Conservation (phyloP, 2,888 invertebrate genomes). For the Drosophila conformis region DNA sequence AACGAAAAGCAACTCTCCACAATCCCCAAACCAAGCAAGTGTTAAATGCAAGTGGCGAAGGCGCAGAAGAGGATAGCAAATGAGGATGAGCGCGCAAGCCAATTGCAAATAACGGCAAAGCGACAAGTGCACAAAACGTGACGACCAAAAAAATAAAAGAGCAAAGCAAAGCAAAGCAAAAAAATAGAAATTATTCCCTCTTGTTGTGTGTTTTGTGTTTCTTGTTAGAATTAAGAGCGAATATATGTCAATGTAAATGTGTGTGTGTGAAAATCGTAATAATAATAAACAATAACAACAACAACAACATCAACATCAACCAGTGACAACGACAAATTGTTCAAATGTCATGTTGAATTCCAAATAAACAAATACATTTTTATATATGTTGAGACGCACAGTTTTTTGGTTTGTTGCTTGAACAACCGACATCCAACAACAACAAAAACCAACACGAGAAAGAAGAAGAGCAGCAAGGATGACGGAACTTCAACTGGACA, state of each 20-base stretch:
- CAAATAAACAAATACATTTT: constrained; percentile 22
- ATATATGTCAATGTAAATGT: constrained; percentile 23
- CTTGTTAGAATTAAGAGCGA: constrained; percentile 47
- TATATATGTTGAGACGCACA: constrained; percentile 44
- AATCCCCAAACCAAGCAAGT: constrained; percentile 32
- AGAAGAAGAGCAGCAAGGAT: constrained; percentile 34
- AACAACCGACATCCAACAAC: constrained; percentile 35
- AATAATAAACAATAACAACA: constrained; percentile 18
- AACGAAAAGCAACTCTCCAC: constrained; percentile 30
- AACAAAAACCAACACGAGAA: constrained; percentile 11
- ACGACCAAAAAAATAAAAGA: constrained; percentile 44
- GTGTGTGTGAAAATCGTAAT: constrained; percentile 14
- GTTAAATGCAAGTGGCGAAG: constrained; percentile 57
- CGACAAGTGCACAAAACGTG: constrained; percentile 64
- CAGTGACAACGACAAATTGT: constrained; percentile 28
- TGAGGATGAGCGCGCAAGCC: constrained; percentile 36
- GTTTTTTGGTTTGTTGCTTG: constrained; percentile 49
- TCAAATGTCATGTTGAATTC: constrained; percentile 45
- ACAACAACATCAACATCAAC: constrained; percentile 11
- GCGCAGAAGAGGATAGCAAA: constrained; percentile 46
- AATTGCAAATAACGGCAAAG: constrained; percentile 67
- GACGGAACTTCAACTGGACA: constrained; percentile 67
- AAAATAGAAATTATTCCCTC: constrained; percentile 10
- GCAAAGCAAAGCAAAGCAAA: constrained; percentile 16
- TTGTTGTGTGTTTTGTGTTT: constrained; percentile 60